phyloP scores from a whole-genome alignment of 1,140 invertebrate genomes.

The Achatina immaculata region DNA sequence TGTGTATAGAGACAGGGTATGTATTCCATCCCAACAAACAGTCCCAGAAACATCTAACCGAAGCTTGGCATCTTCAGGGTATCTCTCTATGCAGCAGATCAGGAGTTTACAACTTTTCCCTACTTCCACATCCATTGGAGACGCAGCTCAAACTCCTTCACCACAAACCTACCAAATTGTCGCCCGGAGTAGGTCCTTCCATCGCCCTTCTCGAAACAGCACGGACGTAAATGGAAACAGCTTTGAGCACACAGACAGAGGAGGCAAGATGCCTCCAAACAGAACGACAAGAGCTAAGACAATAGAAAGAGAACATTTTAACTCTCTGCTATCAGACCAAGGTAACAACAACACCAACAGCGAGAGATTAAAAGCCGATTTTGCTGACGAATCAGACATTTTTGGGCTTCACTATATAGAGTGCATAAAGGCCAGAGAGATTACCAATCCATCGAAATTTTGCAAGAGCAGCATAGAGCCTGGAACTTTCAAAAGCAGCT shows the following conservation, averaged over 20 bases:
- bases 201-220: too few relatives aligned
- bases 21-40: not conserved
- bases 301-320: too few relatives aligned
- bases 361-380: too few relatives aligned
- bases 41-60: not conserved
- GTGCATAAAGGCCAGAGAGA: conserved; percentile 36
- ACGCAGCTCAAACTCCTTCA: not conserved
- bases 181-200: conserved; percentile 34
- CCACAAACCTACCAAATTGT: conserved; percentile 8
- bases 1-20: not conserved
- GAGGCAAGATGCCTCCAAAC: conserved; percentile 28
- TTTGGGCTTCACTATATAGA: conserved; percentile 26
- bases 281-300: not conserved
- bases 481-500: conserved; percentile 76
- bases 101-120: too few relatives aligned
- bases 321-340: too few relatives aligned
- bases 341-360: too few relatives aligned
- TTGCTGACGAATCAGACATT: not conserved
- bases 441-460: conserved; percentile 57
- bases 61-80: too few relatives aligned
- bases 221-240: conserved; percentile 32
- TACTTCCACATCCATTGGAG: not conserved
- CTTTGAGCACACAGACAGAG: conserved; percentile 27
- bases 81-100: too few relatives aligned
- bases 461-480: conserved; percentile 81